A percentile compares a stretch with the other conserved stretches of the same genome.
These are phyloP conservation scores for Calameuta idolon DNA, from an alignment of 2,888 invertebrate genomes.

Conservation along the genomic window DNA sequence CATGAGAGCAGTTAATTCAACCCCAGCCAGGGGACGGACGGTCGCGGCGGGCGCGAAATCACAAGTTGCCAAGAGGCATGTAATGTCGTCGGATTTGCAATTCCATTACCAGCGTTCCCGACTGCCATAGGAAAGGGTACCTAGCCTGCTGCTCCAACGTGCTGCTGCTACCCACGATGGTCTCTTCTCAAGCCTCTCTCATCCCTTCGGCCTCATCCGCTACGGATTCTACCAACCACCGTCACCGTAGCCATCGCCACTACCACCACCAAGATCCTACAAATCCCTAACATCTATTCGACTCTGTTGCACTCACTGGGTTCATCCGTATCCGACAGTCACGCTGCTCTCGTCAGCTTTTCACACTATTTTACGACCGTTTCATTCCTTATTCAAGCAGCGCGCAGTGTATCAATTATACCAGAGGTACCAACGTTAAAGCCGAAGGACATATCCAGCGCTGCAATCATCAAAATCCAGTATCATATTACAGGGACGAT, in stretches of 20 bases:
- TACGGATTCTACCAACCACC: slow-evolving; percentile 7
- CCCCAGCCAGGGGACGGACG: slow-evolving; percentile 13
- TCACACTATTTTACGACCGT: not conserved
- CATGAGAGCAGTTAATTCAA: slow-evolving; percentile 9
- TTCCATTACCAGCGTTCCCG: slow-evolving; percentile 56
- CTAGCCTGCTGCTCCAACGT: not conserved
- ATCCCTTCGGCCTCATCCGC: slow-evolving; percentile 15
- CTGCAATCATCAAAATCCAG: not conserved
- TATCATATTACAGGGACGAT: not conserved
- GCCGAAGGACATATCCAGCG: not conserved
- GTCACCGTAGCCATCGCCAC: not conserved
- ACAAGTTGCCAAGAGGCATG: slow-evolving; percentile 63
- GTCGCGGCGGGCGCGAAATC: slow-evolving; percentile 55
- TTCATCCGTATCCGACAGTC: not conserved
- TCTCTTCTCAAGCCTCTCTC: not conserved
- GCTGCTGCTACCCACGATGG: not conserved
- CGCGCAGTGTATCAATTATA: not conserved
- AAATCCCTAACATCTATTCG: not conserved
- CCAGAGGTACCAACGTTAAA: not conserved
- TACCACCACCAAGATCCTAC: not conserved
- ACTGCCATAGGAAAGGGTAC: slow-evolving; percentile 33
- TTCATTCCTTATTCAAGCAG: not conserved
- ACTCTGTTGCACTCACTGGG: not conserved
- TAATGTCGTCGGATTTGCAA: slow-evolving; percentile 64
- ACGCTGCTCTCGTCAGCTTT: not conserved